Base-by-base conservation (phyloP, 2,797 vertebrate genomes). In the Myoxocephalus aenaeus region DNA sequence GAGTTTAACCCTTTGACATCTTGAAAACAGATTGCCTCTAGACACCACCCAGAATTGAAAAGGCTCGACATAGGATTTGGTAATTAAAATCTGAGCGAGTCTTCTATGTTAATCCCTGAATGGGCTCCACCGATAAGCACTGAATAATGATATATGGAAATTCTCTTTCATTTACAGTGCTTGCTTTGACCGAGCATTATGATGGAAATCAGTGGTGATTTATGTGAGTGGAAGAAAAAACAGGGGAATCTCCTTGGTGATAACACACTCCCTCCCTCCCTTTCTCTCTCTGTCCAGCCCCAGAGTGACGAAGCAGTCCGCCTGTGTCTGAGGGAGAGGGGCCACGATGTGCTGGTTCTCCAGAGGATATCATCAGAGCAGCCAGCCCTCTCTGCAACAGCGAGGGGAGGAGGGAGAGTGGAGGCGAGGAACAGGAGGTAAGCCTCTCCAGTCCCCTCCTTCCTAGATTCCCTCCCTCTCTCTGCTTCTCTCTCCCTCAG, bases 311-410 rank as follows among this genome's bases (percentile, higher is more conserved):
- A 97, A 92, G 96, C 94, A 93, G 92, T 93, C 75, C 95, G 94
- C 5, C 88, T 96, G 82, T 94, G 94, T 93, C 87, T 95, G 82
- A 94, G 93, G 87, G 97, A 97, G 93, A 90, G 94, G 80, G 96
- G 96, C 94, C 95, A 86, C 88, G 93, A 94, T 58, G 96, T 97
- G 90, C 95, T 97, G 89, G 95, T 97, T 90, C 95, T 98, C 95
- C 96, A 94, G 96, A 97, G 95, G 88, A 95, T 95, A 95, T 96
- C 92, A 93, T 95, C 96, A 96, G 90, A 95, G 66, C 93, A 93
- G 93, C 94, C 95, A 84, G 90, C 96, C 94, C 96, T 94, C 90
- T 77, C 92, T 32, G 90, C 94, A 44, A 93, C 83, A 1, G 80
- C 70, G 29, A 92, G 88, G 84, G 95, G 92, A 91, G 95, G 95